These are phyloP conservation scores for Pseudochirops corinnae DNA, from an alignment of 2,797 vertebrate genomes.

Conservation along the genomic window DNA sequence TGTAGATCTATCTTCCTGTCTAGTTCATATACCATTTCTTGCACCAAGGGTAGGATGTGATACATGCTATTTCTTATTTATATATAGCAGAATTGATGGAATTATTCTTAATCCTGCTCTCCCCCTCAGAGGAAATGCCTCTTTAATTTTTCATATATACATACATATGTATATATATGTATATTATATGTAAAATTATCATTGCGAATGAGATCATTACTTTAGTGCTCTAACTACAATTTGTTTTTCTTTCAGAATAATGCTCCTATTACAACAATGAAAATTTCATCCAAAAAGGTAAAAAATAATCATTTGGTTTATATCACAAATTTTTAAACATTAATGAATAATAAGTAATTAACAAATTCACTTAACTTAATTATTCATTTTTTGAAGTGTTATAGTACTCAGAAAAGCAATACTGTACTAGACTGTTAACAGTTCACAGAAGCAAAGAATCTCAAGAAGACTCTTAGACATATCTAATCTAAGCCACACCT, in stretches of 20 bases:
- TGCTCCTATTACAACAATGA: constrained; percentile 94
- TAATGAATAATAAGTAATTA: not conserved
- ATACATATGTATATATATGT: not conserved
- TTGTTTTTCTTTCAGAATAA: constrained; percentile 88
- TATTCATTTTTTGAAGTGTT: not conserved
- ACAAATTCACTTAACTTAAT: not conserved
- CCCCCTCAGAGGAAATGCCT: not conserved
- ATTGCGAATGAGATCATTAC: constrained; percentile 1
- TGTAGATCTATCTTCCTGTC: not conserved
- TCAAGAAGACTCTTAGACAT: not conserved
- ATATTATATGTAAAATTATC: not conserved
- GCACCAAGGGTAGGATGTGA: not conserved
- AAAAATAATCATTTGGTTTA: constrained; percentile 70
- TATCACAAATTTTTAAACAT: constrained; percentile 5
- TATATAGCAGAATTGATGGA: not conserved
- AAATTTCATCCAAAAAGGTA: constrained; percentile 99
- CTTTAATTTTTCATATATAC: constrained; percentile 14
- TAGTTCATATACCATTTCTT: not conserved
- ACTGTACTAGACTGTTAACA: too few species aligned
- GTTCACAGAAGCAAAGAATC: not conserved
- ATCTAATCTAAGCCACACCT: not conserved
- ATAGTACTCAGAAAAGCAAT: not conserved
- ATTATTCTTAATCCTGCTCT: not conserved
- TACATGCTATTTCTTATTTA: not conserved
- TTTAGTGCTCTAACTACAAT: constrained; percentile 9